Base-by-base conservation (phyloP, 2,113 vertebrate genomes). In the Narcine bancroftii region DNA sequence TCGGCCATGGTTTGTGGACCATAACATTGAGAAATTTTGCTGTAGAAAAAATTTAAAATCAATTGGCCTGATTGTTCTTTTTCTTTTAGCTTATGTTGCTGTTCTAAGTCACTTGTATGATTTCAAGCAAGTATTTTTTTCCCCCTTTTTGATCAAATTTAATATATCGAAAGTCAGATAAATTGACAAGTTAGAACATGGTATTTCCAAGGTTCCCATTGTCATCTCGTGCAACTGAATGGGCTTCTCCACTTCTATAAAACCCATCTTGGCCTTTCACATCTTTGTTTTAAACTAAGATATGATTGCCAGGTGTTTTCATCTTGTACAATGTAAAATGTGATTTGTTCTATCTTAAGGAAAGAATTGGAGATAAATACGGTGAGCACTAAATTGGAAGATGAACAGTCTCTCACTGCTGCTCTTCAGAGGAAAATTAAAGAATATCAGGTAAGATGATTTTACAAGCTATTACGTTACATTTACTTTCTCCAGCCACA, bases 321-420 rank as follows among this genome's bases (percentile, higher is more conserved):
- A 66, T 10, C 42, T 53, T 87, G 53, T 36, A 13, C 19, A 60
- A n/a, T 19, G 29, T 85, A 21, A 36, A 60, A n/a, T 87, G 47
- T 87, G 17, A 19, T 87, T 60, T 91, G 39, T 45, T 47, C 63
- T 42, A 24, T 91, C 29, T 47, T 47, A 42, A 97, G 96, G 95
- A 96, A 94, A 94, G 96, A 97, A 71, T 92, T 95, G 92, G 96
- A 97, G 94, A 95, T 97, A 92, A 96, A 60, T 93, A 94, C 83
- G 81, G 94, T 94, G 91, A 95, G 92, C 93, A 94, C 93, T 93
- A 95, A 93, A 79, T 94, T 96, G 29, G 95, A 97, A 91, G 95
- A 94, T 7, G 95, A 96, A 87, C 96, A 96, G 77, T 93, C 93
- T 0, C 77, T 95, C 72, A 96, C 94, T 93, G 93, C 93, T n/a